A percentile compares a stretch with the other conserved stretches of the same genome.
Evolutionary conservation across 2,888 invertebrate species (phyloP).

Genomic region (Boloria euphrosyne): DNA sequence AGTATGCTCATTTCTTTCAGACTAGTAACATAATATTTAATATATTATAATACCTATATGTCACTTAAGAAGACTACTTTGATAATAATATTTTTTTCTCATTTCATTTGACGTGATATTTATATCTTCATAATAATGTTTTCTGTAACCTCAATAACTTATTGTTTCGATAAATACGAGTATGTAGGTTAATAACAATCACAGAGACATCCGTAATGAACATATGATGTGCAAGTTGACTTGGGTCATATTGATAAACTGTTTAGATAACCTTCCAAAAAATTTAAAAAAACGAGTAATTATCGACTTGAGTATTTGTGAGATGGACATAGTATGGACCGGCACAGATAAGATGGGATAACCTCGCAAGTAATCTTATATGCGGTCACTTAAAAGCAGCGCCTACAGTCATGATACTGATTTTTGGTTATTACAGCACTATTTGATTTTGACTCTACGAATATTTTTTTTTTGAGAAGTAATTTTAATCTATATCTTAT

Average conservation of each 20-base stretch:
- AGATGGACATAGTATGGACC: constrained; percentile 47
- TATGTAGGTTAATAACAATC: constrained; percentile 41
- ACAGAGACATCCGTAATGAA: constrained; percentile 37
- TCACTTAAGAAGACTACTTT: background rate
- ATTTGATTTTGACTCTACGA: background rate
- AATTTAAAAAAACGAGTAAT: constrained; percentile 52
- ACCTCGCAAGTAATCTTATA: constrained; percentile 48
- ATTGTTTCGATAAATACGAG: constrained; percentile 40
- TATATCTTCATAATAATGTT: constrained; percentile 23
- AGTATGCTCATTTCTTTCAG: too few relatives aligned
- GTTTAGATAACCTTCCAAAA: constrained; percentile 58
- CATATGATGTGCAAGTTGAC: constrained; percentile 61
- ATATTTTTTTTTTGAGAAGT: background rate
- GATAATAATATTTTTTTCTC: constrained; percentile 19
- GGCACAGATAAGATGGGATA: constrained; percentile 51
- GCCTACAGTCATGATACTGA: constrained; percentile 11
- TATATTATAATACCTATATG: too few relatives aligned
- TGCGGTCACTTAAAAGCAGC: constrained; percentile 40
- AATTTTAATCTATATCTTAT: too few relatives aligned
- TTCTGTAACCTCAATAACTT: constrained; percentile 36
- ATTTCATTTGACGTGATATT: constrained; percentile 11
- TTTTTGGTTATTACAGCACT: background rate
- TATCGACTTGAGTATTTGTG: constrained; percentile 40
- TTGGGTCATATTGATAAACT: constrained; percentile 72
- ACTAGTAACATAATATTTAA: too few relatives aligned